Base-by-base conservation (phyloP, 2,113 vertebrate species). In the Cyphomyrus discorhynchus region DNA sequence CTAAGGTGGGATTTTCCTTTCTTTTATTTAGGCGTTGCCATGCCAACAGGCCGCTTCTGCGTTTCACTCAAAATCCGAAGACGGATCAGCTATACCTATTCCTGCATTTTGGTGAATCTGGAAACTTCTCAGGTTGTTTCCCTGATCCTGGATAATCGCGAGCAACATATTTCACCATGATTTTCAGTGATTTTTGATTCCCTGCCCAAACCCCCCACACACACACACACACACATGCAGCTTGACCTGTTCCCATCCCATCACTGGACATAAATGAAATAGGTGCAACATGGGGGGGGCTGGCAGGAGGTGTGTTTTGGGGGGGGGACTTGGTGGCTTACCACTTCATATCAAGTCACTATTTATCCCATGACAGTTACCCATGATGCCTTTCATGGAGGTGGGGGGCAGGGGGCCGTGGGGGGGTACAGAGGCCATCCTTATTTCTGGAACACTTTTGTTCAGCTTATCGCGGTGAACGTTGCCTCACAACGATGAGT, bases 341-440 rank as follows among this genome's bases (percentile, higher is more conserved):
- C 95, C 94, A 94, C 94, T 95, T 95, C 95, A 94, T 95, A 96
- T 96, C 95, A 95, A 96, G 95, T 96, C 96, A 95, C 94, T 96
- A 95, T 96, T 95, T 95, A 95, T 96, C 95, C 95, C 93, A 92
- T 93, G 92, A 93, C 93, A 95, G 95, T 93, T 93, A 92, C 92
- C 94, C 90, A 90, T 93, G 94, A 96, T 95, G 94, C 93, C 94
- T 95, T 94, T 94, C 90, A 91, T 88, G 90, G 93, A 93, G 93
- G 92, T 92, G 92, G 87, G 24, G 62, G 31, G 88, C 24, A 1
- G 39, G 86, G 47, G 35, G 86, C 15, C 1, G 0, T 1, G 52
- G 86, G 52, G 93, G 94, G 93, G 93, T 93, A 93, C 93, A 91
- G 91, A 93, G 89, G 92, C 92, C 77, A 91, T 92, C 93, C 93